Evolutionary conservation across 2,888 invertebrate genomes (phyloP), one percentile per base, ranked within the genome.

Genomic region (Zonitis immaculata): DNA sequence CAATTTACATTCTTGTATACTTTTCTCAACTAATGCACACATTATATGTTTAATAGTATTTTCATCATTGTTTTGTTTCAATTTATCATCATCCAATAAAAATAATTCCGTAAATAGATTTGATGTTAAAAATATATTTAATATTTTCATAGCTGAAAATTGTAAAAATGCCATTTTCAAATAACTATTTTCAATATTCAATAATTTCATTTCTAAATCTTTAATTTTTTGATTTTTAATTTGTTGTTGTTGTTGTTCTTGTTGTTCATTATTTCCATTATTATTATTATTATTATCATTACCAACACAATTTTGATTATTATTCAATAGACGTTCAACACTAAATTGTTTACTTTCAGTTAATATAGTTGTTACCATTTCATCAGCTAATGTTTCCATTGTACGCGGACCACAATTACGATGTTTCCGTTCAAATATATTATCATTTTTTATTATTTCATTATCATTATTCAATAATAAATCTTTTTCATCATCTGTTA

Each of bases 91-190:
- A 1, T 79, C 79, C 6, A 81, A 77, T 7, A 83, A 69, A 51
- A 83, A 73, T 62, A 82, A 70, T 65, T 83, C 83, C 0, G 79
- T 75, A 63, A 80, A 82, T 47, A 77, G 76, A 28, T 77, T 78
- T 47, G 79, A 78, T 32, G 78, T 77, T 20, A 84, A 66, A 26
- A 84, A 73, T 3, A 76, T 70, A 49, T 77, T 76, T 12, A 84
- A 68, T 3, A 79, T 73, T 66, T 83, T 83, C 54, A 84, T 69
- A 2, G 83, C 81, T 3, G 80, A 75, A 58, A 82, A 76, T 65
- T 83, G 82, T 27, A 84, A 62, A 57, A 77, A 77, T 0, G 79
- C 75, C 54, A 81, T 66, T 56, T 77, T 75, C n/a, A 81, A 62
- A 49, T 73, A 73, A 22, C 74, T 69, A 8, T 75, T 69, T 66